Base-by-base conservation (phyloP, 2,888 invertebrate genomes). In the Apamea sordens region DNA sequence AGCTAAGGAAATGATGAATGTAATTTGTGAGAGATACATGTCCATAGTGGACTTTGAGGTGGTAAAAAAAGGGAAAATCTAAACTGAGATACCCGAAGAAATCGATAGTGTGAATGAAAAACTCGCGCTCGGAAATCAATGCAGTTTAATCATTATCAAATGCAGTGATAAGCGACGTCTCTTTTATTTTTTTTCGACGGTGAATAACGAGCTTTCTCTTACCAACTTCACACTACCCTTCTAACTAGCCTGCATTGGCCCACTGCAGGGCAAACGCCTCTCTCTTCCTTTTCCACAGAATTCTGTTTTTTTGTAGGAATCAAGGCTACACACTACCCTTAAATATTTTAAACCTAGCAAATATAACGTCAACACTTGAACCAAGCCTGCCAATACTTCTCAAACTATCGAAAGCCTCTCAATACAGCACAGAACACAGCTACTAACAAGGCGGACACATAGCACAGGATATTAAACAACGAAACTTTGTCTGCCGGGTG, bases 401-500 rank as follows among this genome's bases (percentile, higher is more conserved):
- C 32, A 63, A 84, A 83, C 80, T 82, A 86, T 69, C 53, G 67
- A 73, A 87, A 86, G 53, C 73, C 73, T 75, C 67, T 75, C 74
- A 83, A 77, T 86, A 83, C 87, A 86, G 69, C 41, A 65, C 50
- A 76, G 82, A 80, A 82, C 77, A 85, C 85, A 90, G 71, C 82
- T 56, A 86, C 83, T 86, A 88, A 88, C 88, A 89, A 86, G 83
- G 83, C 72, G 79, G 85, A 85, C 87, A 91, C 90, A 88, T 83
- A 86, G 21, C 82, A 50, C 67, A 87, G 90, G 87, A 89, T 89
- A 90, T 90, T 91, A 90, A 80, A 92, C 91, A 91, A 88, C 88
- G 87, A 88, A 92, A 93, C 92, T 92, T 92, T 86, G 87, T 89
- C 89, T 88, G 86, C 84, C 80, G 81, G 82, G 80, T 90, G 89